Conservation (phyloP, 1,140 invertebrate species). For the Drosophila bifasciata region DNA sequence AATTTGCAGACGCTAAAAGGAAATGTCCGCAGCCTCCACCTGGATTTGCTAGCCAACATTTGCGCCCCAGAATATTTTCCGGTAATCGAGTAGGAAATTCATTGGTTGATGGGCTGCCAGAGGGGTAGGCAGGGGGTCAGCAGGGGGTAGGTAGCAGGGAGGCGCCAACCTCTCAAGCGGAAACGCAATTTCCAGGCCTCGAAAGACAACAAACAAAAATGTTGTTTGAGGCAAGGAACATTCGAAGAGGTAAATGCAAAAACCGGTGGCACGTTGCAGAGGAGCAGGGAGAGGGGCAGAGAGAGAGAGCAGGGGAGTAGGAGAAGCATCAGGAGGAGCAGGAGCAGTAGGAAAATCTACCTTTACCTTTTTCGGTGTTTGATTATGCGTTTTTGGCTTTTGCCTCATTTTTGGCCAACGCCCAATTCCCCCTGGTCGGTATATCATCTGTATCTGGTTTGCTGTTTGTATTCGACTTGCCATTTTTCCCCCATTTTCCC, state of each 20-base stretch:
- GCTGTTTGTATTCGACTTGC: constrained; percentile 34
- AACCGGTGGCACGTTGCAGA: not conserved
- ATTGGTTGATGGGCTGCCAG: too few species aligned
- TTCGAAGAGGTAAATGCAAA: constrained; percentile 24
- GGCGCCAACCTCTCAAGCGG: constrained; percentile 55
- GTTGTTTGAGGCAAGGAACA: constrained; percentile 74
- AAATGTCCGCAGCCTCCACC: constrained; percentile 13
- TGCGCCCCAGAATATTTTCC: constrained; percentile 23
- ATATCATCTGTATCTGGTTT: constrained; percentile 54
- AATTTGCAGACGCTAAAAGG: not conserved
- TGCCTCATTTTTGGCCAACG: constrained; percentile 4
- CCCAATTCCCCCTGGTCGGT: constrained; percentile 11
- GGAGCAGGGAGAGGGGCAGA: not conserved
- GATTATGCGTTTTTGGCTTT: constrained; percentile 68
- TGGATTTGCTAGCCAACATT: constrained; percentile 37
- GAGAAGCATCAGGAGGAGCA: not conserved
- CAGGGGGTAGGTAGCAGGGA: constrained; percentile 1
- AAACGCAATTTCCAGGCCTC: constrained; percentile 77
- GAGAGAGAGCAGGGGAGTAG: not conserved
- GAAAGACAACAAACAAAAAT: constrained; percentile 80
- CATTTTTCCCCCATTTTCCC: not conserved
- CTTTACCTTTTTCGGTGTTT: constrained; percentile 70
- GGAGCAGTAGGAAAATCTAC: constrained; percentile 23
- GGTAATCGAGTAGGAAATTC: constrained; percentile 10
- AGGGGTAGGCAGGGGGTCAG: not conserved